Conservation (phyloP, 2,113 vertebrate genomes). For the Dicrurus megarhynchus region DNA sequence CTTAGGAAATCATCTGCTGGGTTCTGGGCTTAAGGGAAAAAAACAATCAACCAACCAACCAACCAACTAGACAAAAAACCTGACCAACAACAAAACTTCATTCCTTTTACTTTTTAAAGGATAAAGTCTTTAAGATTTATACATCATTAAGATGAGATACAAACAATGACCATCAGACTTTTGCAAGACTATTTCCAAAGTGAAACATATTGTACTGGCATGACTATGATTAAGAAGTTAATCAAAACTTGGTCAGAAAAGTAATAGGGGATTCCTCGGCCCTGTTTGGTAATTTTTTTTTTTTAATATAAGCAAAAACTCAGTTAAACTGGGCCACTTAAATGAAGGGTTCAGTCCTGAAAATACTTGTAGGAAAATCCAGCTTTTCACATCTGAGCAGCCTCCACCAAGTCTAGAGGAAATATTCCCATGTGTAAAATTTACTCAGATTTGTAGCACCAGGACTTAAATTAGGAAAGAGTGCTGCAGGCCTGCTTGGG, state of each 20-base stretch:
- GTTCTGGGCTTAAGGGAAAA: not conserved
- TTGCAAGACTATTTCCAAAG: not conserved
- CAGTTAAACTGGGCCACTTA: not conserved
- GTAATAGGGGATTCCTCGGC: not conserved
- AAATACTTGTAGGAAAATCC: not conserved
- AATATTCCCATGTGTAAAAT: not conserved
- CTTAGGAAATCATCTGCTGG: not conserved
- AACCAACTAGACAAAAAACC: not conserved
- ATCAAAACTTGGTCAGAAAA: not conserved
- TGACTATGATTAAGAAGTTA: not conserved
- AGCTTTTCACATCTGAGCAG: not conserved
- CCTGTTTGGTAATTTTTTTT: not conserved
- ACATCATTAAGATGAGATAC: not conserved
- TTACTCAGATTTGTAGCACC: not conserved
- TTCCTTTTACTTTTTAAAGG: not conserved
- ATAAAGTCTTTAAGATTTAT: not conserved
- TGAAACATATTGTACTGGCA: not conserved
- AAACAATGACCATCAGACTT: not conserved
- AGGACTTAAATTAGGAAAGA: not conserved
- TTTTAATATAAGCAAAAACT: not conserved
- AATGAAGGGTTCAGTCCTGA: not conserved
- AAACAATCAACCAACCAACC: not conserved
- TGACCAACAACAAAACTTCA: not conserved
- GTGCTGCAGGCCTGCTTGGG: not conserved
- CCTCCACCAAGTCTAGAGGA: not conserved